These are phyloP conservation scores for Gallinago jamesoni DNA, from an alignment of 2,113 vertebrate genomes.

Conservation along the genomic window DNA sequence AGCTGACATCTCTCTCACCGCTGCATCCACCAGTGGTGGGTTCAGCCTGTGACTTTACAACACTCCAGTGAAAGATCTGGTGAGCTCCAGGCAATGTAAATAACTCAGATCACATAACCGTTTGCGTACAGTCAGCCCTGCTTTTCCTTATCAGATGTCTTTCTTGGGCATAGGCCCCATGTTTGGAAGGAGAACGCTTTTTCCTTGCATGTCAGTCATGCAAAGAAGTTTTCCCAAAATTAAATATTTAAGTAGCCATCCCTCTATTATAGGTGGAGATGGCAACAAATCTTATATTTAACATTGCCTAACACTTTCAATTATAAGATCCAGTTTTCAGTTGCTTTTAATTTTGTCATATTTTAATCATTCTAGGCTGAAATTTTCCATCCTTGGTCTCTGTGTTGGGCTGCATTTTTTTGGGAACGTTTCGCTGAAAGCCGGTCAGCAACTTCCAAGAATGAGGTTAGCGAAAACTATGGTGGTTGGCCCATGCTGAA, in stretches of 20 bases:
- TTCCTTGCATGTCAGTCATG: background rate
- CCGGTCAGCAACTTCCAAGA: conserved; percentile 10
- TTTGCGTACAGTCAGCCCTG: background rate
- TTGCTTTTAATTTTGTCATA: conserved; percentile 3
- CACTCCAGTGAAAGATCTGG: background rate
- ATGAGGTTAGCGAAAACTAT: conserved; percentile 16
- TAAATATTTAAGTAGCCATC: background rate
- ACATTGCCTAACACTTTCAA: background rate
- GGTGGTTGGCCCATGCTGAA: background rate
- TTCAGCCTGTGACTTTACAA: background rate
- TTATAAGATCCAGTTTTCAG: background rate
- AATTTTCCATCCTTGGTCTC: background rate
- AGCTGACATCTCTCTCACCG: background rate
- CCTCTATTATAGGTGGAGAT: background rate
- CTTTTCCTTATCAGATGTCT: background rate
- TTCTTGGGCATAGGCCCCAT: background rate
- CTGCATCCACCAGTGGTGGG: background rate
- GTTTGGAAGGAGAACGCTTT: background rate
- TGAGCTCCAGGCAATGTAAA: background rate
- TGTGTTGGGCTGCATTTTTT: background rate
- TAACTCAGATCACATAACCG: background rate
- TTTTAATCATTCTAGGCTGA: conserved; percentile 6
- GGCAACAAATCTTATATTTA: background rate
- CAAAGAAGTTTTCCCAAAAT: background rate
- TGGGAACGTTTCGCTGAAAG: background rate